phyloP scores from a whole-genome alignment of 2,113 vertebrate genomes.

The Microcebus lehilahytsara region DNA sequence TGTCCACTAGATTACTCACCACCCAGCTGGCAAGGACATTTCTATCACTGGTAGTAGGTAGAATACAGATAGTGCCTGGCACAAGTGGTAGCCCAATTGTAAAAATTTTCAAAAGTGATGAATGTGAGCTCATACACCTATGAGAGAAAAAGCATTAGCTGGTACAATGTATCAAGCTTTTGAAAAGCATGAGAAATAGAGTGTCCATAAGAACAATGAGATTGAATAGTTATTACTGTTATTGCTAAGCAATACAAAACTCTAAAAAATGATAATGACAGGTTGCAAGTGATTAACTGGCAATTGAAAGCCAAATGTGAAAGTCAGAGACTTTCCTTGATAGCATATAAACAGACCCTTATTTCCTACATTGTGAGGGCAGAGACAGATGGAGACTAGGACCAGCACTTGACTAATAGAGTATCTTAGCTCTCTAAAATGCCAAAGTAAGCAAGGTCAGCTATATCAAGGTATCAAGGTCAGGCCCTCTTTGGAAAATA shows the following conservation, averaged over 20 bases:
- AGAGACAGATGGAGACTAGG: neutral
- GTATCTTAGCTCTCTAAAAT: neutral
- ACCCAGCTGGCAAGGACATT: neutral
- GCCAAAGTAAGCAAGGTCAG: neutral
- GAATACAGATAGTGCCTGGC: neutral
- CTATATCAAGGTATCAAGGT: neutral
- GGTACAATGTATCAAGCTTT: neutral
- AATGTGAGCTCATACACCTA: neutral
- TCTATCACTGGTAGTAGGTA: neutral
- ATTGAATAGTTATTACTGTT: neutral
- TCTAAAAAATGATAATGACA: neutral
- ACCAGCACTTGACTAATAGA: neutral
- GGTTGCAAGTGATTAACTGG: neutral
- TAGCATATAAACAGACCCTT: neutral
- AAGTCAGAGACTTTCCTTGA: neutral
- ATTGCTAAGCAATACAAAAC: neutral
- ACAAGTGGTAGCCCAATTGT: neutral
- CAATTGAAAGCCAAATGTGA: neutral
- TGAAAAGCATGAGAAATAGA: neutral
- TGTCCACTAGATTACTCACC: neutral
- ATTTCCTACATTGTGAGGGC: neutral
- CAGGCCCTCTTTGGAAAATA: neutral
- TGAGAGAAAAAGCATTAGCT: neutral
- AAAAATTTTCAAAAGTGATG: neutral
- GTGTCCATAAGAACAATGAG: neutral